These are phyloP conservation scores for Laothoe populi DNA, from an alignment of 2,888 invertebrate genomes.

Conservation along the genomic window DNA sequence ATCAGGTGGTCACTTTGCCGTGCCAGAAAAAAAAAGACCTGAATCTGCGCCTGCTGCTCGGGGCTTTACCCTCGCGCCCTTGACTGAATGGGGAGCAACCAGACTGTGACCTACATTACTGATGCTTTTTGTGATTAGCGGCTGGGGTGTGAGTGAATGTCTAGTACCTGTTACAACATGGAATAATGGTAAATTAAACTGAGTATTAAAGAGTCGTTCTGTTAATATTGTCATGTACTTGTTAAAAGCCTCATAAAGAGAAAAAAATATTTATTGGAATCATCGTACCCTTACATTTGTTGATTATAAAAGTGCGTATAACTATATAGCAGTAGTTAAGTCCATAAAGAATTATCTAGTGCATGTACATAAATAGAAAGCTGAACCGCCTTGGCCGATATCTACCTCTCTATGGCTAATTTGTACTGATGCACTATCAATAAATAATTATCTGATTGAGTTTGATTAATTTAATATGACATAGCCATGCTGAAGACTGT, in stretches of 20 bases:
- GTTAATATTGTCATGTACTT: no score
- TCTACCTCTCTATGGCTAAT: conserved; percentile 1
- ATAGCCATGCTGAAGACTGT: no score
- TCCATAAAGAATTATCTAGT: conserved; percentile 23
- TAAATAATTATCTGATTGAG: neutral
- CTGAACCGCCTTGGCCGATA: conserved; percentile 43
- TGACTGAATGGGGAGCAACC: conserved; percentile 55
- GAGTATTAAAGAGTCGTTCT: no score
- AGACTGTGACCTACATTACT: conserved; percentile 59
- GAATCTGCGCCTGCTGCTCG: conserved; percentile 38
- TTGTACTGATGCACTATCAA: conserved; percentile 13
- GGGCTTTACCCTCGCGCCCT: conserved; percentile 63
- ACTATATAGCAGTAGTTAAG: conserved; percentile 3
- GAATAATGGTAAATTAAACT: no score
- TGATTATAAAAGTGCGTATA: neutral
- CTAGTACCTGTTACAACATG: no score
- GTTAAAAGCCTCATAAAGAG: no score
- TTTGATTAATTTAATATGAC: no score
- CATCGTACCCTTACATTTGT: no score
- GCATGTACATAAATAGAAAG: conserved; percentile 39
- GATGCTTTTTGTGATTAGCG: conserved; percentile 33
- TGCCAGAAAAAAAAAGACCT: neutral
- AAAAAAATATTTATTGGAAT: no score
- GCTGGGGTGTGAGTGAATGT: no score
- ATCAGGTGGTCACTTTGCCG: no score